Conservation (phyloP, 2,888 invertebrate species). For the Agrypnus murinus region DNA sequence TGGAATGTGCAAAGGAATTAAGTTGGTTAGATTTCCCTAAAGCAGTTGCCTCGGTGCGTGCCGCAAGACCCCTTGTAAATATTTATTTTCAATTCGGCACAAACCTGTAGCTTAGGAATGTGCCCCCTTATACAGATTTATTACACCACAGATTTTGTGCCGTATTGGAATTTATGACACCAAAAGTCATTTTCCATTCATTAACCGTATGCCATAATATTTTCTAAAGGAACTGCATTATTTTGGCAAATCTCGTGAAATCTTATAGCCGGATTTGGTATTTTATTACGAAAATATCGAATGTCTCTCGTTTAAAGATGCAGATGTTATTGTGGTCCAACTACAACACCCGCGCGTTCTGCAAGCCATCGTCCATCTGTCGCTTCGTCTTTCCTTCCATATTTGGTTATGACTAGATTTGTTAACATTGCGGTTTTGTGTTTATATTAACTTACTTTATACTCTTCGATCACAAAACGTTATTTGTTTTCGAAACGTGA, state of each 20-base stretch:
- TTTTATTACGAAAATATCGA: slow-evolving; percentile 46
- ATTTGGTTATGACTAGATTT: slow-evolving; percentile 54
- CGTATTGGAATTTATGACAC: slow-evolving; percentile 42
- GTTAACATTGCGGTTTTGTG: slow-evolving; percentile 55
- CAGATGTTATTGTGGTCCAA: slow-evolving; percentile 50
- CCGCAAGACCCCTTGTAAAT: slow-evolving; percentile 47
- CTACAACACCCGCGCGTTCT: slow-evolving; percentile 49
- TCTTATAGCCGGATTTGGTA: slow-evolving; percentile 33
- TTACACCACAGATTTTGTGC: slow-evolving; percentile 26
- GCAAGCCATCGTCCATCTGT: slow-evolving; percentile 54
- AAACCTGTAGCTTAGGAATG: slow-evolving; percentile 39
- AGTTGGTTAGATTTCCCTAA: slow-evolving; percentile 33
- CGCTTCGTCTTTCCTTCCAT: slow-evolving; percentile 54
- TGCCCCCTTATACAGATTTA: slow-evolving; percentile 40
- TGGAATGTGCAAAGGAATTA: slow-evolving; percentile 43
- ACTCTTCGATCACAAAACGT: slow-evolving; percentile 48
- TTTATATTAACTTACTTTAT: slow-evolving; percentile 55
- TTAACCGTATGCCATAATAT: slow-evolving; percentile 43
- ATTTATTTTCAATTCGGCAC: slow-evolving; percentile 43
- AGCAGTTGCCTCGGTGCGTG: slow-evolving; percentile 1
- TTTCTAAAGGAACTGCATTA: slow-evolving; percentile 35
- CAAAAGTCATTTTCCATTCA: slow-evolving; percentile 39
- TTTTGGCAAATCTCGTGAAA: slow-evolving; percentile 34
- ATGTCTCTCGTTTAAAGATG: slow-evolving; percentile 41
- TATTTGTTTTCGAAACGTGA: slow-evolving; percentile 47